A percentile compares a stretch with the other conserved stretches of the same genome.
Conservation (phyloP, 1,140 invertebrate genomes). For the Araneus ventricosus region DNA sequence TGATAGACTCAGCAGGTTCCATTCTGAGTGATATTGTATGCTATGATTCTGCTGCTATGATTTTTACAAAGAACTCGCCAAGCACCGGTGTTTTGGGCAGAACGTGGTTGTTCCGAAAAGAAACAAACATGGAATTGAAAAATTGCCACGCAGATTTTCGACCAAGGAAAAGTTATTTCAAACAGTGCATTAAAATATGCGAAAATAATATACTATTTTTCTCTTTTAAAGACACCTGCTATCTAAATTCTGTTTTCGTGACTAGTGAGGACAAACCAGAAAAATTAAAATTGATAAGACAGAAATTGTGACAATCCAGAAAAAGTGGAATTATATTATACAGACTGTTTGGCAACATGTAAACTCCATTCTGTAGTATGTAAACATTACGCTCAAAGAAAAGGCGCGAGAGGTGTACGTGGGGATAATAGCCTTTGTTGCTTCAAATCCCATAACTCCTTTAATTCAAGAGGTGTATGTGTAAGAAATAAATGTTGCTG, state of each 20-base stretch:
- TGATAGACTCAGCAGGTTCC: conserved; percentile 5
- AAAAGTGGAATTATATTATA: neutral
- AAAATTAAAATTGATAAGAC: neutral
- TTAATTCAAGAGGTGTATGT: too few relatives aligned
- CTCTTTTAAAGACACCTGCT: neutral
- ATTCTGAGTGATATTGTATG: neutral
- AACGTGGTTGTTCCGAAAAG: too few relatives aligned
- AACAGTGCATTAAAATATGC: too few relatives aligned
- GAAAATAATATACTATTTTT: too few relatives aligned
- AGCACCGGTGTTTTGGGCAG: too few relatives aligned
- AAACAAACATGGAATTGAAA: conserved; percentile 16
- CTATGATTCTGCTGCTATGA: neutral
- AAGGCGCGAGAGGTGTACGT: neutral
- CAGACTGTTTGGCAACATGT: neutral
- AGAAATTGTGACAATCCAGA: neutral
- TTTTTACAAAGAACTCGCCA: neutral
- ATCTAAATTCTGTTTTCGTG: neutral
- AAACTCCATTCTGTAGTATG: neutral
- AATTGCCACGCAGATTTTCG: neutral
- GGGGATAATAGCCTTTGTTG: too few relatives aligned
- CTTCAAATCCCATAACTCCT: too few relatives aligned
- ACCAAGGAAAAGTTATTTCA: too few relatives aligned
- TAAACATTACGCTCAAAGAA: neutral
- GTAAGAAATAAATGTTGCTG: too few relatives aligned
- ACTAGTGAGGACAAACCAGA: neutral